Conservation (phyloP, 2,888 invertebrate genomes). For the Pecten maximus region DNA sequence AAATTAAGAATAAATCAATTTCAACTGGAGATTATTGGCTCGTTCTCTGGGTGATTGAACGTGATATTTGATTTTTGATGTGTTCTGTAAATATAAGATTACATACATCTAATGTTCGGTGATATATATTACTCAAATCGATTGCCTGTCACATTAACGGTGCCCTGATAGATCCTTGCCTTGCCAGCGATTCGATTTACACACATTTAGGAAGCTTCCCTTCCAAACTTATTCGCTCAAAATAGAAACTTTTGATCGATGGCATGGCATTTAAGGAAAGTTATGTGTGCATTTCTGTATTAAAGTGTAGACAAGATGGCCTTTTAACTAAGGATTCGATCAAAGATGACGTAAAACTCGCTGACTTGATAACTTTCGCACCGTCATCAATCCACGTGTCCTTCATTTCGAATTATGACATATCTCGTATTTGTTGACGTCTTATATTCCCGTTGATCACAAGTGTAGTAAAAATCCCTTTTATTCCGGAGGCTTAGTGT, state of each 20-base stretch:
- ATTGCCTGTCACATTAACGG: neutral
- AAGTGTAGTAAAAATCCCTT: too few species aligned
- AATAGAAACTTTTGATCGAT: neutral
- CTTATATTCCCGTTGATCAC: too few species aligned
- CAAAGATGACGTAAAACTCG: neutral
- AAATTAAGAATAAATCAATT: neutral
- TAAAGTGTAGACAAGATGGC: neutral
- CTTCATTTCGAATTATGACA: too few species aligned
- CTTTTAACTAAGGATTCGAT: neutral
- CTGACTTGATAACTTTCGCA: neutral
- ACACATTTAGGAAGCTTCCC: neutral
- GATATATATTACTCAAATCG: neutral
- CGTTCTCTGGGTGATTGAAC: neutral
- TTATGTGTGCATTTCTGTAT: neutral
- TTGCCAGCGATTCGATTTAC: neutral
- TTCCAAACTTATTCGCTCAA: neutral
- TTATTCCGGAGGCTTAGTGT: too few species aligned
- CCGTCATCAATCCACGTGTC: neutral
- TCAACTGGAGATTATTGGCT: neutral
- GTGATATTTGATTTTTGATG: neutral
- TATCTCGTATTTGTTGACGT: too few species aligned
- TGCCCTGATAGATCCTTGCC: neutral
- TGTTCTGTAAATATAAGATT: neutral
- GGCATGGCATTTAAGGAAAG: neutral
- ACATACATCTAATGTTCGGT: neutral